phyloP scores from a whole-genome alignment of 1,140 invertebrate species.

The Lepeophtheirus salmonis region DNA sequence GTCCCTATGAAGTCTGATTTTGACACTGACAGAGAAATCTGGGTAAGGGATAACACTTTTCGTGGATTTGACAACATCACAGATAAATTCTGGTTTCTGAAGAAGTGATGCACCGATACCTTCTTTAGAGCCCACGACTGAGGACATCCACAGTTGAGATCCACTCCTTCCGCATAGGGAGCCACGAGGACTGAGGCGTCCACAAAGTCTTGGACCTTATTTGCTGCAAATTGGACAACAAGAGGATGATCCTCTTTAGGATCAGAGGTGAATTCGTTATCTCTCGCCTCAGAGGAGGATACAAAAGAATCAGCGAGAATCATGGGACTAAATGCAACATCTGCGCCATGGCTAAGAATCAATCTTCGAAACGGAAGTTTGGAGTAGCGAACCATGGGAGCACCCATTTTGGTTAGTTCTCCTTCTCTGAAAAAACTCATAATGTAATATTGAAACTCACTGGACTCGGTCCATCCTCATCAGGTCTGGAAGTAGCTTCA shows the following conservation, averaged over 20 bases:
- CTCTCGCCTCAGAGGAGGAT: conserved; percentile 61
- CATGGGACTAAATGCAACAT: conserved; percentile 88
- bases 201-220: conserved; percentile 58
- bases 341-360: conserved; percentile 61
- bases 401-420: too few species aligned
- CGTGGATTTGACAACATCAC: conserved; percentile 56
- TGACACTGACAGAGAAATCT: conserved; percentile 71
- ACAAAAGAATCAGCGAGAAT: conserved; percentile 84
- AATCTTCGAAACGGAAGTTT: conserved; percentile 45
- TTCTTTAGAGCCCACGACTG: conserved; percentile 81
- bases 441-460: too few species aligned
- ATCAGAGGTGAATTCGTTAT: conserved; percentile 69
- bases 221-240: conserved; percentile 86
- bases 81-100: conserved; percentile 58
- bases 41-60: conserved; percentile 36
- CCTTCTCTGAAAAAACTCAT: too few species aligned
- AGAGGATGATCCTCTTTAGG: conserved; percentile 56
- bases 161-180: conserved; percentile 70
- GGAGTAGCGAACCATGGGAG: conserved; percentile 90
- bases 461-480: too few species aligned
- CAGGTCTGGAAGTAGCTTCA: too few species aligned
- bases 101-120: conserved; percentile 71
- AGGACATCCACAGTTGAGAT: conserved; percentile 92
- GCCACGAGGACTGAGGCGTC: conserved; percentile 60
- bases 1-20: conserved; percentile 53